Conservation (phyloP, 2,797 vertebrate species). For the Crenichthys baileyi region DNA sequence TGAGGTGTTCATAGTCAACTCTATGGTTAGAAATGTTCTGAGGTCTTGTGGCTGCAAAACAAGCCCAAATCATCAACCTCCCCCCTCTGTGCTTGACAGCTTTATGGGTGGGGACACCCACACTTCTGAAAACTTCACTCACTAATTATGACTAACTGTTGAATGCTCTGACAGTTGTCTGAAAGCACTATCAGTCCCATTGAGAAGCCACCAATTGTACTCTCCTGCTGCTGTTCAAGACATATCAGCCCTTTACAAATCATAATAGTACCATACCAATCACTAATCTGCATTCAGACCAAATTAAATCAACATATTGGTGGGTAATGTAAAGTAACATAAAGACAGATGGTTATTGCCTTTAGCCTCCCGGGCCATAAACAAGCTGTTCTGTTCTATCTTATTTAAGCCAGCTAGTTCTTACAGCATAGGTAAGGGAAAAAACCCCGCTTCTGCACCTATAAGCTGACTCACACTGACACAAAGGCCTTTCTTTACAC, state of each 20-base stretch:
- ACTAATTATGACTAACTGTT: neutral
- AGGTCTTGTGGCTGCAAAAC: neutral
- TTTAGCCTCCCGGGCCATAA: neutral
- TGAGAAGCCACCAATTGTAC: neutral
- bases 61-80: neutral
- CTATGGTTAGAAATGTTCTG: neutral
- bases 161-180: neutral
- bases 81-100: neutral
- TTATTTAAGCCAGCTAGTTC: neutral
- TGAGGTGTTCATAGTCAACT: neutral
- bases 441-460: neutral
- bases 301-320: neutral
- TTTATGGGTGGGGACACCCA: neutral
- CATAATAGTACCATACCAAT: too few relatives aligned
- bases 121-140: neutral
- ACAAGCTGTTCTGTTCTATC: neutral
- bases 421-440: neutral
- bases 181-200: neutral
- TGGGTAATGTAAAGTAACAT: neutral
- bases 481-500: slow-evolving; percentile 6
- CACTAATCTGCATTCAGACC: neutral
- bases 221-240: neutral
- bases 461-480: slow-evolving; percentile 3
- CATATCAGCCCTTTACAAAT: neutral
- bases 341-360: neutral